phyloP scores from a whole-genome alignment of 2,797 vertebrate genomes.

The Iguana delicatissima region DNA sequence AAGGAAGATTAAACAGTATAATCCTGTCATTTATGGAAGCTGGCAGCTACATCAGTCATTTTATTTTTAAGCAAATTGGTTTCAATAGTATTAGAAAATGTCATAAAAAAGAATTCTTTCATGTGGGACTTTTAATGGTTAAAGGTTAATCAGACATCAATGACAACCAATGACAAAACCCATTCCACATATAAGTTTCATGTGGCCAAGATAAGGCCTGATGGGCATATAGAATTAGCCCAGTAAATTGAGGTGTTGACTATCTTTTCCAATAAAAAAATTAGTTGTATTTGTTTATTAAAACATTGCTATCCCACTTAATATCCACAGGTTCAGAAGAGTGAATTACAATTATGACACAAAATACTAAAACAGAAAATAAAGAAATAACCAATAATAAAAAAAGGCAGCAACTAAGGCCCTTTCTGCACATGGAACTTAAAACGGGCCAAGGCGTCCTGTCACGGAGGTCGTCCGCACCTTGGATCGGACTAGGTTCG shows the following conservation, averaged over 20 bases:
- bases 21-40: slow-evolving; percentile 68
- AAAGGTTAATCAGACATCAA: slow-evolving; percentile 45
- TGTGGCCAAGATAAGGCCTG: neutral
- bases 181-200: neutral
- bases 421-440: no score
- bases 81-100: slow-evolving; percentile 64
- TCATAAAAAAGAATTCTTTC: slow-evolving; percentile 68
- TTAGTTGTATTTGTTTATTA: no score
- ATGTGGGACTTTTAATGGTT: slow-evolving; percentile 60
- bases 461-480: no score
- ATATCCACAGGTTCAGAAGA: no score
- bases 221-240: neutral
- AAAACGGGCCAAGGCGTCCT: no score
- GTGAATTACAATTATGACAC: no score
- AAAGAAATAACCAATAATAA: no score
- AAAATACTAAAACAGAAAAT: no score
- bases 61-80: slow-evolving; percentile 65
- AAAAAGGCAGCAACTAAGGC: no score
- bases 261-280: neutral
- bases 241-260: neutral
- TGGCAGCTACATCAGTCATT: slow-evolving; percentile 71
- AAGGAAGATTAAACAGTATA: slow-evolving; percentile 65
- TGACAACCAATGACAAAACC: slow-evolving; percentile 4
- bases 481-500: no score
- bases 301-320: no score